Percentiles rank a stretch among this genome's conserved stretches.
These are phyloP conservation scores for Ciconia boyciana DNA, from an alignment of 2,113 vertebrate species.

Conservation along the genomic window DNA sequence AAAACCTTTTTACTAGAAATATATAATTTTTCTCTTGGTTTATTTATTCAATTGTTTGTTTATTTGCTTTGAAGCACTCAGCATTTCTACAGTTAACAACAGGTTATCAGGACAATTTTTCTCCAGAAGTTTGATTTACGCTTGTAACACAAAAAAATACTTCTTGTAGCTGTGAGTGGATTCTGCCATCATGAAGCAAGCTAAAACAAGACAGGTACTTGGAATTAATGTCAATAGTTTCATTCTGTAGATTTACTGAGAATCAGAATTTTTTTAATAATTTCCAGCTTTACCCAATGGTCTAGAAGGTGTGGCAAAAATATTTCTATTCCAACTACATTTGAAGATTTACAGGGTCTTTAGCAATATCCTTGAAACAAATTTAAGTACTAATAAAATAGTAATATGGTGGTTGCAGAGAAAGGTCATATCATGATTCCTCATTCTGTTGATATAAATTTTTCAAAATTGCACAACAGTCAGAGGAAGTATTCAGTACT, in stretches of 20 bases:
- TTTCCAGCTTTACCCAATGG: neutral
- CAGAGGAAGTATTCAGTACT: neutral
- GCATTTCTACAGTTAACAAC: neutral
- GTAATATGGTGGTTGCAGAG: neutral
- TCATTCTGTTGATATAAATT: neutral
- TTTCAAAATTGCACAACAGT: neutral
- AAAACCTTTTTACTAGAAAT: neutral
- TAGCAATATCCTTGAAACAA: neutral
- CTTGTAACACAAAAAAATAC: neutral
- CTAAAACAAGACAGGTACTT: neutral
- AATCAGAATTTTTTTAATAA: neutral
- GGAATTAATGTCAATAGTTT: neutral
- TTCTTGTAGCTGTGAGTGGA: neutral
- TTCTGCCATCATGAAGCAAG: neutral
- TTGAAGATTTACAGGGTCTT: neutral
- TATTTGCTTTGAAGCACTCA: neutral
- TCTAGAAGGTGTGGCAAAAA: neutral
- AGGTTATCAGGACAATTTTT: neutral
- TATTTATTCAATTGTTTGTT: neutral
- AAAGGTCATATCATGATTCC: neutral
- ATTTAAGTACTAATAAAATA: neutral
- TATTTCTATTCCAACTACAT: neutral
- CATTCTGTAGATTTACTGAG: neutral
- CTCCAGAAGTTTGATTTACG: neutral
- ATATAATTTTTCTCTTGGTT: neutral